Evolutionary conservation across 1,140 invertebrate species (phyloP), one percentile per base, ranked within the genome.

Genomic region (Trichomalopsis sarcophagae): DNA sequence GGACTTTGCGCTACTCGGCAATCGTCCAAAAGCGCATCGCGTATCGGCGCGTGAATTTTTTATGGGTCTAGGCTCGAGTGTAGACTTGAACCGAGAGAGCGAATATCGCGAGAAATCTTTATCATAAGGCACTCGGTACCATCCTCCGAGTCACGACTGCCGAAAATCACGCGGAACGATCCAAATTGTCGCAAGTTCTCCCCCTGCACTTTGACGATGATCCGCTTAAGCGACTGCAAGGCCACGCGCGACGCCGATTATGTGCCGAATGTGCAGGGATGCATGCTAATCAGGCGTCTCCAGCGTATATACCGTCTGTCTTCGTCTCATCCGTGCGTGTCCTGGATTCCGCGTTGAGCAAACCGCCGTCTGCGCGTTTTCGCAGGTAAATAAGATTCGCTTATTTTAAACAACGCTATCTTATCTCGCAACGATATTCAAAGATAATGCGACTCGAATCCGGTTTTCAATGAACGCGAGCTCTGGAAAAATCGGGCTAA

Each of bases 1-100:
- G 73, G 21, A 75, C 33, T 71, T 27, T n/a, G n/a, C n/a, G n/a
- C n/a, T n/a, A n/a, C 73, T 75, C 36, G 73, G 73, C 73, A 75
- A 11, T 30, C 73, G 73, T 75, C 73, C 73, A 75, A 75, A 75
- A 36, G 73, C 44, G 36, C 73, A 27, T 62, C 55, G 21, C 0
- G 21, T 62, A 62, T 62, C 55, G 55, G 21, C 17, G 55, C 55
- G 55, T 62, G 17, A n/a, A 62, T 62, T 62, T 62, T 62, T 62
- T 2, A 62, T 62, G 55, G 55, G 1, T 62, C 21, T 62, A n/a
- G 55, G 4, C 7, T 62, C 3, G 55, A 62, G 55, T 62, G 14
- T 62, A 62, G 2, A 50, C 14, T 62, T 14, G 55, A 62, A 6
- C 5, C 6, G 55, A 62, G 55, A 62, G 55, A 44, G 5, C 33